Evolutionary conservation across 1,140 invertebrate genomes (phyloP).

Genomic region (Chionoecetes opilio): DNA sequence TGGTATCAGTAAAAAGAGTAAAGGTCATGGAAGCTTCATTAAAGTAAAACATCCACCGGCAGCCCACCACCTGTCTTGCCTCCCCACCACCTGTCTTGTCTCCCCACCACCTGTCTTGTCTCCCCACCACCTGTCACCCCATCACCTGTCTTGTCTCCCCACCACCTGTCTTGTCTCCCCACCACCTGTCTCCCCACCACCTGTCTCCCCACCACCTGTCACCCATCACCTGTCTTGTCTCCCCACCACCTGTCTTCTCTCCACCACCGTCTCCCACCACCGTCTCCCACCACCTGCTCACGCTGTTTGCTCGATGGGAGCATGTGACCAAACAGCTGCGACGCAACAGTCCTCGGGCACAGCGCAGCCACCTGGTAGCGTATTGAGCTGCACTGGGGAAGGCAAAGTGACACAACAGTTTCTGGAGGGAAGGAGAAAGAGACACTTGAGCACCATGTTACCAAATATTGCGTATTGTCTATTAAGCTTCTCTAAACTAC

Average conservation of each 20-base stretch:
- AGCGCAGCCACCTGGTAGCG: slow-evolving; percentile 87
- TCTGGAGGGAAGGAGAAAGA: slow-evolving; percentile 84
- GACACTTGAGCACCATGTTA: not conserved
- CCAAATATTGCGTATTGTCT: not conserved
- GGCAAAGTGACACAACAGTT: slow-evolving; percentile 94
- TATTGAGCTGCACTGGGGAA: slow-evolving; percentile 92
- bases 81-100: too few species aligned
- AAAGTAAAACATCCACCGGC: too few species aligned
- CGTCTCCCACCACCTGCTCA: not conserved
- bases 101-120: too few species aligned
- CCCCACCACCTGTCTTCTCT: not conserved
- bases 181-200: too few species aligned
- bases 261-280: slow-evolving; percentile 32
- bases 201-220: too few species aligned
- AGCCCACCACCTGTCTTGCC: too few species aligned
- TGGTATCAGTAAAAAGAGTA: too few species aligned
- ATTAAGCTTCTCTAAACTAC: not conserved
- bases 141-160: too few species aligned
- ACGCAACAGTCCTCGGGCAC: slow-evolving; percentile 95
- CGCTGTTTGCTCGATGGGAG: slow-evolving; percentile 92
- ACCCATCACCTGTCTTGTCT: too few species aligned
- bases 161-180: too few species aligned
- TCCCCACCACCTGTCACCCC: too few species aligned
- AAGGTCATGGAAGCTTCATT: too few species aligned
- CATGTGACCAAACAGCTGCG: slow-evolving; percentile 97